Evolutionary conservation across 2,888 invertebrate genomes (phyloP).

Genomic region (Dasypolia templi): DNA sequence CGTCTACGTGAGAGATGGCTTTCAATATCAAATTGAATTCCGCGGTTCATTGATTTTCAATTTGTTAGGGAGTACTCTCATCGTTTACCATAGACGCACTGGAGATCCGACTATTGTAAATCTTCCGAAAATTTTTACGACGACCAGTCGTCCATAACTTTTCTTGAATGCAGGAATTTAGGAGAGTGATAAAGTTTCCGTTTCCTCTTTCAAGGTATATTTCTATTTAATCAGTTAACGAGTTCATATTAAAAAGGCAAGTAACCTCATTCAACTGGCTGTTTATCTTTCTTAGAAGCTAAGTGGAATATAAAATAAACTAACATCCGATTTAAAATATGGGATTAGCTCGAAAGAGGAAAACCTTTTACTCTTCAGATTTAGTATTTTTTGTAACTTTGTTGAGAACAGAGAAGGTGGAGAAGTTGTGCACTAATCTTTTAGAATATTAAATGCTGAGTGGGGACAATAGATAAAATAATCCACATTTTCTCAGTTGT

Average conservation of each 20-base stretch:
- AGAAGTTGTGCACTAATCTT: conserved; percentile 21
- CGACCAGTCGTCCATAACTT: conserved; percentile 56
- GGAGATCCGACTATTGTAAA: conserved; percentile 83
- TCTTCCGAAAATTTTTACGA: conserved; percentile 76
- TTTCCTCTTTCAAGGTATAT: conserved; percentile 55
- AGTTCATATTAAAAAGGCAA: conserved; percentile 62
- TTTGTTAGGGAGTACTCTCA: conserved; percentile 88
- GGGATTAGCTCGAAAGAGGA: conserved; percentile 49
- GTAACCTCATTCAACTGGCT: conserved; percentile 57
- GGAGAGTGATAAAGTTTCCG: conserved; percentile 49
- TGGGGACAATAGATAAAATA: conserved; percentile 31
- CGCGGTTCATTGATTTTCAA: conserved; percentile 92
- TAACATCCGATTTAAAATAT: conserved; percentile 62
- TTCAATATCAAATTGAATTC: conserved; percentile 93
- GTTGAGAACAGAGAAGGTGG: not conserved
- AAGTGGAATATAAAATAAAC: conserved; percentile 64
- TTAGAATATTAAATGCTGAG: conserved; percentile 39
- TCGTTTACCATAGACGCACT: conserved; percentile 87
- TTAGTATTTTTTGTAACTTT: conserved; percentile 25
- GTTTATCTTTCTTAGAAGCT: conserved; percentile 59
- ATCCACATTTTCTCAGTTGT: conserved; percentile 49
- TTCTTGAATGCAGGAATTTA: conserved; percentile 53
- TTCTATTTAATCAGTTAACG: conserved; percentile 67
- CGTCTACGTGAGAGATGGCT: conserved; percentile 88
- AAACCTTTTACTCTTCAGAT: conserved; percentile 49